Conservation (phyloP, 1,140 invertebrate species). For the Bombus confusus region DNA sequence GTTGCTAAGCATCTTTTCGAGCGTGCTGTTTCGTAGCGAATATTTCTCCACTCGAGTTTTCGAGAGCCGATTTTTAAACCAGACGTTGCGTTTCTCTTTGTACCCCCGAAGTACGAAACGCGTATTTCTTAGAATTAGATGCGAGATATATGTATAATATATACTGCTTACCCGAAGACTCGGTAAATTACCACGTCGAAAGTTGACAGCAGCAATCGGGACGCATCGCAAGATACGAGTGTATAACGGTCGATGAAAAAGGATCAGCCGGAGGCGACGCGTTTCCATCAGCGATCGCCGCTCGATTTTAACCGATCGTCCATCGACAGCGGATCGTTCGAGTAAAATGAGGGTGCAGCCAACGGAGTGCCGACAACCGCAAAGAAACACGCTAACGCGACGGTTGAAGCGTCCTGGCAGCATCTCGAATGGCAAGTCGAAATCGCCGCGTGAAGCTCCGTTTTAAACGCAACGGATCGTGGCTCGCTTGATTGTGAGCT, state of each 20-base stretch:
- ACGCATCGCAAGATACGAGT: not conserved
- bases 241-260: not conserved
- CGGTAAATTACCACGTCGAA: not conserved
- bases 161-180: not conserved
- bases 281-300: constrained; percentile 2
- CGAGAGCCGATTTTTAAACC: not conserved
- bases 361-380: constrained; percentile 7
- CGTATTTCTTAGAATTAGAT: not conserved
- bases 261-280: not conserved
- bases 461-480: not conserved
- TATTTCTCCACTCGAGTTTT: not conserved
- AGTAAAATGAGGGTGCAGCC: not conserved
- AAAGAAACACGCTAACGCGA: constrained; percentile 17
- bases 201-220: not conserved
- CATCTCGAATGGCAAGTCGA: too few species aligned
- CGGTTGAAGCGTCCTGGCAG: not conserved
- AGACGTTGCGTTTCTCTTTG: not conserved
- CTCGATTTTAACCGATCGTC: not conserved
- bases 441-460: constrained; percentile 2
- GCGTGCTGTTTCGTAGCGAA: not conserved
- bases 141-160: not conserved
- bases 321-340: not conserved
- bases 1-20: not conserved
- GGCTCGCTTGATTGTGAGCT: not conserved
- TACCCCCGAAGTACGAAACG: not conserved